A percentile compares a stretch with the other conserved stretches of the same genome.
Evolutionary conservation across 2,888 invertebrate species (phyloP).

Genomic region (Tyria jacobaeae): DNA sequence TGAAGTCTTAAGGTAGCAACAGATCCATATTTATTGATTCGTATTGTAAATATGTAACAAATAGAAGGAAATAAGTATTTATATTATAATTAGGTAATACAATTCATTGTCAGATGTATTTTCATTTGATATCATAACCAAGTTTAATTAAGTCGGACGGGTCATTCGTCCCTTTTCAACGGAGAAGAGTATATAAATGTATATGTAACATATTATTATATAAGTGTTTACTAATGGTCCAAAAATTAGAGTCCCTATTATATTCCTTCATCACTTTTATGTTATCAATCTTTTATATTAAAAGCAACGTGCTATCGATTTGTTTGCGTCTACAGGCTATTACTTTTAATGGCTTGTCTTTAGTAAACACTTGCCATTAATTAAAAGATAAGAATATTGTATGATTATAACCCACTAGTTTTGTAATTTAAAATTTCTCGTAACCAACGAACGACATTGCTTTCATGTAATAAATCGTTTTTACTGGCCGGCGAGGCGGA

Average conservation of each 20-base stretch:
- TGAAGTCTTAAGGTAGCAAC: neutral
- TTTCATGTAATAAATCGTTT: neutral
- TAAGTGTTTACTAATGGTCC: no score
- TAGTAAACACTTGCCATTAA: neutral
- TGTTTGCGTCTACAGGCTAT: neutral
- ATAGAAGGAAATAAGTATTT: neutral
- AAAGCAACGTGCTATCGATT: constrained; percentile 5
- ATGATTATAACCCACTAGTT: neutral
- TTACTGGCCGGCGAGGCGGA: neutral
- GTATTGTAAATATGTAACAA: neutral
- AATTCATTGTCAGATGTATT: no score
- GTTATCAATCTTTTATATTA: no score
- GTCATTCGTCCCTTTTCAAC: neutral
- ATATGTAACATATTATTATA: no score
- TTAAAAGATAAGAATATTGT: neutral
- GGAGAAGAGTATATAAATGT: no score
- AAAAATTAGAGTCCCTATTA: no score
- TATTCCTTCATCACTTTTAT: no score
- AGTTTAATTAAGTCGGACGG: neutral
- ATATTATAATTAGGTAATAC: no score
- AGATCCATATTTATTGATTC: neutral
- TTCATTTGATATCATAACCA: no score
- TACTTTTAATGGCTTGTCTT: neutral
- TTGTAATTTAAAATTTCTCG: neutral
- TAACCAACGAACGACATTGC: no score